Base-by-base conservation (phyloP, 2,888 invertebrate genomes). In the Tetramorium bicarinatum region DNA sequence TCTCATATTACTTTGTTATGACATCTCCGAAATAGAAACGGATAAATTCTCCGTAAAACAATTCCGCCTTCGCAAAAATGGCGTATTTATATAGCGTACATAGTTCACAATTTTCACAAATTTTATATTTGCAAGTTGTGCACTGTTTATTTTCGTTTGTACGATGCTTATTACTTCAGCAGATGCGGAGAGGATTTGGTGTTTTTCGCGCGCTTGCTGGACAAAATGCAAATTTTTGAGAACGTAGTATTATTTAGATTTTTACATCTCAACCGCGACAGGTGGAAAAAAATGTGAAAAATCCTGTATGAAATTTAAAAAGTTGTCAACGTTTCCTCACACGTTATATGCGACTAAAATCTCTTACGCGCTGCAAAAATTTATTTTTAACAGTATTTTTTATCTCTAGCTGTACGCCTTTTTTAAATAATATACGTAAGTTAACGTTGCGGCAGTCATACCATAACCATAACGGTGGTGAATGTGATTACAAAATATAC, bases 1-100 rank as follows among this genome's bases (percentile, higher is more conserved):
- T 87, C 90, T 86, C 83, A 88, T 87, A 87, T 90, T 87, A 87
- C 85, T 86, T 88, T 87, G 71, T 79, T 71, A 38, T n/a, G 54
- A 44, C 21, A 72, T 47, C 47, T 79, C 21, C n/a, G 29, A 71
- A 56, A 69, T 29, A 38, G 49, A 54, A 41, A 44, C 34, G 9
- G 2, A 18, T n/a, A 34, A 62, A 62, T 52, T 15, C 6, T 34
- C 52, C 3, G 41, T 2, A 9, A 34, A n/a, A 62, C 52, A 62
- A 52, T 38, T 75, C 21, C 38, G 7, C 25, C 41, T 54, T 38
- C 7, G 59, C 47, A 3, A 47, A 71, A 38, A 34, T 44, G 21
- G 6, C 18, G 15, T 29, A 41, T 66, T 66, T 56, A 67, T 44
- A 18, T 15, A 2, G 9, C 29, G 41, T n/a, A 15, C n/a, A 13